Evolutionary conservation across 2,113 vertebrate species (phyloP), one percentile per base, ranked within the genome.

Genomic region (Empidonax traillii): DNA sequence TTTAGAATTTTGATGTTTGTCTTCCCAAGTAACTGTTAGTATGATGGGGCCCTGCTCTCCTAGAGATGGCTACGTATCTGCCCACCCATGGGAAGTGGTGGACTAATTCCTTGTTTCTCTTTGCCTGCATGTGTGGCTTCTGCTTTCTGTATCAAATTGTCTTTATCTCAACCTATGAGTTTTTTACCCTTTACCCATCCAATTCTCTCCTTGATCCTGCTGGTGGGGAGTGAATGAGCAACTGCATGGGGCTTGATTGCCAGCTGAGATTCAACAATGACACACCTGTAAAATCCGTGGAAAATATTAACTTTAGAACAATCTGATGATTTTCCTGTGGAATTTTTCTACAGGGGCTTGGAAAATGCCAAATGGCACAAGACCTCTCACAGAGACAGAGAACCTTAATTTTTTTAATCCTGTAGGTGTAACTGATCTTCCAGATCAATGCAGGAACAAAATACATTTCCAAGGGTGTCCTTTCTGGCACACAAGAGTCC

Each of bases 401-500:
- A 69, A 20, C 4, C n/a, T 77, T 68, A 37, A 11, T n/a, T 44
- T 82, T 77, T 77, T 72, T 22, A 75, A 37, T 51, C 9, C 5
- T 5, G 12, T 6, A 10, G 1, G 0, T 43, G 6, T 51, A 41
- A 6, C 12, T 67, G 9, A n/a, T 19, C 35, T 46, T 52, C 41
- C 28, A 88, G n/a, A 23, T 65, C 31, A 83, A 21, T 21, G 24
- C 0, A 3, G 19, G 4, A 9, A 1, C 31, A 31, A 89, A 89
- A 91, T 53, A 69, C 2, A 66, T 19, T 65, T 68, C 7, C 17
- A 62, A 10, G 6, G 7, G 6, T 43, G 5, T 77, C 3, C 12
- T 73, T 87, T 85, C 43, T 46, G 27, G 6, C 3, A 25, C 9
- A 30, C 49, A 13, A 46, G 4, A 3, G 3, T 53, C 27, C 14